A percentile compares a stretch with the other conserved stretches of the same genome.
Conservation (phyloP, 2,113 vertebrate species). For the Salvelinus sp. region DNA sequence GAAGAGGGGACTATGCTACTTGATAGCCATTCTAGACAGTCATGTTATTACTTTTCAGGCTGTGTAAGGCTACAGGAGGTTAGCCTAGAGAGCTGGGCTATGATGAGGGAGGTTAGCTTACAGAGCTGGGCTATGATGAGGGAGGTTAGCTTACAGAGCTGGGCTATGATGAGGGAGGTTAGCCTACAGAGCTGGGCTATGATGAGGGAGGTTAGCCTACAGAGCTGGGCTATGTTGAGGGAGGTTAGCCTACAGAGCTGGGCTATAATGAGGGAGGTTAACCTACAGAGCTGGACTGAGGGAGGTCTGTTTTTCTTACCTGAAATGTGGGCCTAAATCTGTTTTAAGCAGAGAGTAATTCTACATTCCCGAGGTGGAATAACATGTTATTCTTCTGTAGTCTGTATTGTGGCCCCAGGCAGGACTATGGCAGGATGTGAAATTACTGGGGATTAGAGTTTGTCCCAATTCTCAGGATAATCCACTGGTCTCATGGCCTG, state of each 20-base stretch:
- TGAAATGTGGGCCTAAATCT: background rate
- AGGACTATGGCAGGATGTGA: conserved; percentile 15
- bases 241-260: background rate
- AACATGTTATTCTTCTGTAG: conserved; percentile 12
- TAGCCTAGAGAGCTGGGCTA: no score
- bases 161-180: no score
- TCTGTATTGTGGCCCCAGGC: background rate
- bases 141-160: background rate
- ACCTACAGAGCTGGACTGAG: no score
- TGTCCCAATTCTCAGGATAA: conserved; percentile 66
- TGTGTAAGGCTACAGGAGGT: no score
- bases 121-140: no score
- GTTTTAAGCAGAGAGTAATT: background rate
- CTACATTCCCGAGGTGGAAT: background rate
- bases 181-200: no score
- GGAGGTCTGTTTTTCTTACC: background rate
- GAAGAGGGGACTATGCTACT: no score
- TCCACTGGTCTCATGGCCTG: conserved; percentile 48
- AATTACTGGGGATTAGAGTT: conserved; percentile 39
- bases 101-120: background rate
- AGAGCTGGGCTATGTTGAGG: background rate
- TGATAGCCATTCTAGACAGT: no score
- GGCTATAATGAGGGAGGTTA: background rate
- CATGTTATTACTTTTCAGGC: no score
- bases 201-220: no score